Conservation (phyloP, 2,113 vertebrate genomes). For the Ramphastos sulfuratus region DNA sequence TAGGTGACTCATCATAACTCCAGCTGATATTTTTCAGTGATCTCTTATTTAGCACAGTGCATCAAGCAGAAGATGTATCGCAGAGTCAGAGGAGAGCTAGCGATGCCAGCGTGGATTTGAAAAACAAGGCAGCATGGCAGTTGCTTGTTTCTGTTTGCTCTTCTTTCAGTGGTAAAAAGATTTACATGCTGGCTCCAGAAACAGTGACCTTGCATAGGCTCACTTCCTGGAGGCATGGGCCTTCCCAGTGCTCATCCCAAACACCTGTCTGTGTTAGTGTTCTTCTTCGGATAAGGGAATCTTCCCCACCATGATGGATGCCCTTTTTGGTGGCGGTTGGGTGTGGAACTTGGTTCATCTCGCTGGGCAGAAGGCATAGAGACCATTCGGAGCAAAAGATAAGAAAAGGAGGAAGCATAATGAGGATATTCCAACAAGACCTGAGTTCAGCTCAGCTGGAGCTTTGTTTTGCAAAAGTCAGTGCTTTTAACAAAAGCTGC, state of each 20-base stretch:
- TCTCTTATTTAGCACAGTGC: slow-evolving; percentile 51
- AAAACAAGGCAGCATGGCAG: not conserved
- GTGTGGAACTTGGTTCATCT: not conserved
- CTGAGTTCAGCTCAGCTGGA: not conserved
- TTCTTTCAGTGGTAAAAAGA: not conserved
- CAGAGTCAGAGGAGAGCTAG: slow-evolving; percentile 20
- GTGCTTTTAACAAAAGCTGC: not conserved
- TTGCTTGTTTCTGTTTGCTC: not conserved
- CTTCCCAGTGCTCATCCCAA: not conserved
- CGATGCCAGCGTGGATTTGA: not conserved
- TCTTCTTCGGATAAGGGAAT: not conserved
- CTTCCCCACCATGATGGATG: rapidly evolving
- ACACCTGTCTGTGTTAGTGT: not conserved
- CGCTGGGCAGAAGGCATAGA: not conserved
- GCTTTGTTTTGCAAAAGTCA: not conserved
- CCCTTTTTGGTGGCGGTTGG: not conserved
- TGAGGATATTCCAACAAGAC: not conserved
- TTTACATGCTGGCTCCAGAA: not conserved
- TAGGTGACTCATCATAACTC: slow-evolving; percentile 62
- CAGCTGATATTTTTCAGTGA: slow-evolving; percentile 58
- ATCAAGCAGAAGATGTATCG: not conserved
- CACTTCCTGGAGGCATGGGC: rapidly evolving
- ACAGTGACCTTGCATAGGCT: not conserved
- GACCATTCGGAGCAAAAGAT: not conserved
- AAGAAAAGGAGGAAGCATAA: not conserved